Base-by-base conservation (phyloP, 2,797 vertebrate species). In the Myotis findleyi region DNA sequence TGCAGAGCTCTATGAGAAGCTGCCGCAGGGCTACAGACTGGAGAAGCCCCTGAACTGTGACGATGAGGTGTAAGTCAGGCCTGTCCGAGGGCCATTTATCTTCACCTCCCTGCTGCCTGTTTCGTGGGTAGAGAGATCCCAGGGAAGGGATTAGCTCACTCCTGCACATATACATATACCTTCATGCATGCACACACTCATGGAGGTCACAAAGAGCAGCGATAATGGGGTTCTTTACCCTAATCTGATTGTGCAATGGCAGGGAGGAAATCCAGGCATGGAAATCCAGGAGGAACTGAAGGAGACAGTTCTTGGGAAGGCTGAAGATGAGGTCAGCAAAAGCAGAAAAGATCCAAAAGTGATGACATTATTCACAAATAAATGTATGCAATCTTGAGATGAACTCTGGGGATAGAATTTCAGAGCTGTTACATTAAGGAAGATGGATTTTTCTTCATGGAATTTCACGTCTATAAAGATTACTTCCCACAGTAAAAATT, bases 1-100 rank as follows among this genome's bases (percentile, higher is more conserved):
- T 38, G 99, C 99, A 11, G 99, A 99, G 82, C 99, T 99, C 41
- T 99, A 99, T 0, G 99, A 99, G 97, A 99, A 99, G 96, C 97
- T 99, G 36, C 99, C 99, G 33, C 99, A 99, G 97, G 99, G 99
- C 44, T 99, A 99, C 97, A 98, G 99, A 92, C 98, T 99, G 96
- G 99, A 99, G 97, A 99, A 99, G 87, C 99, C 99, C 7, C 98
- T 99, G n/a, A 99, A 99, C 97, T 99, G 99, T 93, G 99, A 99
- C 0, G 99, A 99, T 3, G 99, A 99, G 96, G 99, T 99, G 99
- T 99, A 98, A 98, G 99, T 98, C 90, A 49, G 51, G 16, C 79
- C 38, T 76, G 2, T 11, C 1, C 6, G 6, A 5, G n/a, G 77
- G 36, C n/a, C 12, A 2, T 51, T 44, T 64, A 12, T 21, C 23